Conservation (phyloP, 2,113 vertebrate species). For the Petroica traversi region DNA sequence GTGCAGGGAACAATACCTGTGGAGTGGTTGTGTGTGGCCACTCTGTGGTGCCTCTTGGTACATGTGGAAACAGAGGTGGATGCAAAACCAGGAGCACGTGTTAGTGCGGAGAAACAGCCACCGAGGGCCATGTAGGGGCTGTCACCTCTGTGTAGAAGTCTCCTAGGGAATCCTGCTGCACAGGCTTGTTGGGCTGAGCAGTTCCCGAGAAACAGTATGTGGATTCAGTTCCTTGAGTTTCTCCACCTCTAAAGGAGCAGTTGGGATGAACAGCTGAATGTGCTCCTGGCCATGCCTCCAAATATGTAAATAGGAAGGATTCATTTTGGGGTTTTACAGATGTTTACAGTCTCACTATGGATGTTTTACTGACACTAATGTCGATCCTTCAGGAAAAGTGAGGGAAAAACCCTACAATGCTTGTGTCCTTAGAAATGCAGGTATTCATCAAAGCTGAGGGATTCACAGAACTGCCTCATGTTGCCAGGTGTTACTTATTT, state of each 20-base stretch:
- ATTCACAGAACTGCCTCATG: not conserved
- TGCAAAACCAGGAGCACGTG: not conserved
- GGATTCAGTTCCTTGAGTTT: not conserved
- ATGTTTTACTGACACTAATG: not conserved
- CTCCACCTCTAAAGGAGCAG: not conserved
- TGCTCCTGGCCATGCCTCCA: fast-evolving
- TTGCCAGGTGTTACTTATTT: not conserved
- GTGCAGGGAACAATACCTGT: not conserved
- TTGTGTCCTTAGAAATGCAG: not conserved
- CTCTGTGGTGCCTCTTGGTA: not conserved
- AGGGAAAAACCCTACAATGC: not conserved
- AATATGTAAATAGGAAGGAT: not conserved
- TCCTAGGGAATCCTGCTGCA: not conserved
- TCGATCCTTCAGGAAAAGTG: not conserved
- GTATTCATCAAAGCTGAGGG: not conserved
- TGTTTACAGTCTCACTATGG: not conserved
- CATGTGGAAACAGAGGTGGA: not conserved
- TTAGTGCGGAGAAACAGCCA: not conserved
- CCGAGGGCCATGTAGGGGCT: not conserved
- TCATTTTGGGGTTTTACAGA: not conserved
- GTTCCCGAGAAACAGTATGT: not conserved
- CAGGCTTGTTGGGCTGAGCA: not conserved
- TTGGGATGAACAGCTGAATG: not conserved
- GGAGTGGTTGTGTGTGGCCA: not conserved
- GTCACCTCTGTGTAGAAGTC: not conserved